phyloP scores from a whole-genome alignment of 1,140 invertebrate species.

The Cherax quadricarinatus region DNA sequence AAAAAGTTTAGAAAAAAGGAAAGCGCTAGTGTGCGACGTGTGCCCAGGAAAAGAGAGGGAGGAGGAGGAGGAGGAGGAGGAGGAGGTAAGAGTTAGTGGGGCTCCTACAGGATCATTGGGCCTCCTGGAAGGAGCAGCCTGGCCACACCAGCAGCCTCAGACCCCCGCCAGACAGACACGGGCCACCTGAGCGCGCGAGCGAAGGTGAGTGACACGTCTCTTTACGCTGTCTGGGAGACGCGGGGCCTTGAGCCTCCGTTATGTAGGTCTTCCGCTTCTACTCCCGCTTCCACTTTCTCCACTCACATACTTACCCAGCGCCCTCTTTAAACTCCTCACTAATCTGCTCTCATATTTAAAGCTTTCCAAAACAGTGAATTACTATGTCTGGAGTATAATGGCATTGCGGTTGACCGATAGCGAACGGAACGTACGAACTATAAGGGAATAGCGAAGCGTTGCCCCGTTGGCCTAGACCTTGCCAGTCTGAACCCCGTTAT shows the following conservation, averaged over 20 bases:
- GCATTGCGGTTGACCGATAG: constrained; percentile 34
- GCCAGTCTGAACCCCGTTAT: constrained; percentile 64
- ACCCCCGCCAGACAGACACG: constrained; percentile 67
- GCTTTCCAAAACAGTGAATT: constrained; percentile 1
- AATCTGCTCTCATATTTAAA: background rate
- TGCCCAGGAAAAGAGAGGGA: no score
- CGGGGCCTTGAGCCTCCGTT: constrained; percentile 67
- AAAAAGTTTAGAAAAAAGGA: no score
- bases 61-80: background rate
- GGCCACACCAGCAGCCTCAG: constrained; percentile 47
- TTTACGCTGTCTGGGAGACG: constrained; percentile 63
- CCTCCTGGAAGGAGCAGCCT: constrained; percentile 36
- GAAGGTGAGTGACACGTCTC: constrained; percentile 70
- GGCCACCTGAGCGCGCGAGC: constrained; percentile 67
- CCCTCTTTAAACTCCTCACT: constrained; percentile 41
- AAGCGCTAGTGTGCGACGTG: no score
- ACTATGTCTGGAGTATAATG: background rate
- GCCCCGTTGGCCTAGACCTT: constrained; percentile 69
- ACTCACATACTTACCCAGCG: constrained; percentile 38
- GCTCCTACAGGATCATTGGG: constrained; percentile 17
- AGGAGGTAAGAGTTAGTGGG: constrained; percentile 19
- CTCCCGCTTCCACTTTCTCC: constrained; percentile 13
- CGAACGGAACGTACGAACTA: constrained; percentile 52
- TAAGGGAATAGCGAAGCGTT: constrained; percentile 45
- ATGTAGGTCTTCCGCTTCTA: constrained; percentile 64